phyloP scores from a whole-genome alignment of 2,888 invertebrate genomes.

The Tachina fera region DNA sequence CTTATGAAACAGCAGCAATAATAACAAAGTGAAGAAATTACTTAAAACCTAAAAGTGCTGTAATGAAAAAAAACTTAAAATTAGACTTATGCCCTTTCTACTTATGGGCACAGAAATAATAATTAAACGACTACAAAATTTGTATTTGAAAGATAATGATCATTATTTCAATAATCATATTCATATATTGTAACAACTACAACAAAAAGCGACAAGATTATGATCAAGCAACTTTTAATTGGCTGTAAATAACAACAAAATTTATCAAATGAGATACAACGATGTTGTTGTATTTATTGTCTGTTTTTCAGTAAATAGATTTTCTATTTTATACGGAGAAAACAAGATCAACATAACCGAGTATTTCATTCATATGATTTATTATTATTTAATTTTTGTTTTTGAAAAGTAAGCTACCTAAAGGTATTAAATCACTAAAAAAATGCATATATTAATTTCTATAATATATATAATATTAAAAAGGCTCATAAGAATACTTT shows the following conservation, averaged over 20 bases:
- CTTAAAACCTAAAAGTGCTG: too few species aligned
- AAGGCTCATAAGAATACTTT: too few species aligned
- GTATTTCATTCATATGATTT: background rate
- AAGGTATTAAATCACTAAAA: background rate
- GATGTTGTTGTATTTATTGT: background rate
- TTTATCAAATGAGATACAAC: background rate
- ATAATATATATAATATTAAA: too few species aligned
- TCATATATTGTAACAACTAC: background rate
- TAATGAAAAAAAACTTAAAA: too few species aligned
- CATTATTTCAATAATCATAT: constrained; percentile 4
- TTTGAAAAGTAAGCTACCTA: background rate
- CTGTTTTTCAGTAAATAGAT: background rate
- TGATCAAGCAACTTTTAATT: constrained; percentile 32
- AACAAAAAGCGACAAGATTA: constrained; percentile 3
- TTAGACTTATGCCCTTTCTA: too few species aligned
- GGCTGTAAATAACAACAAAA: constrained; percentile 22
- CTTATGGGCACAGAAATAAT: background rate
- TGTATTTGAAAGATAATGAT: constrained; percentile 15
- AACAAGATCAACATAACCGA: constrained; percentile 9
- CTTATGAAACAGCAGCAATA: too few species aligned
- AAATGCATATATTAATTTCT: background rate
- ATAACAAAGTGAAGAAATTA: too few species aligned
- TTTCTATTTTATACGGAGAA: background rate
- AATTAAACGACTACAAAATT: constrained; percentile 17
- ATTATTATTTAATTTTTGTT: background rate